Percentiles rank a stretch among this genome's conserved stretches.
phyloP scores from a whole-genome alignment of 2,797 vertebrate species.

The Hemibagrus guttatus region DNA sequence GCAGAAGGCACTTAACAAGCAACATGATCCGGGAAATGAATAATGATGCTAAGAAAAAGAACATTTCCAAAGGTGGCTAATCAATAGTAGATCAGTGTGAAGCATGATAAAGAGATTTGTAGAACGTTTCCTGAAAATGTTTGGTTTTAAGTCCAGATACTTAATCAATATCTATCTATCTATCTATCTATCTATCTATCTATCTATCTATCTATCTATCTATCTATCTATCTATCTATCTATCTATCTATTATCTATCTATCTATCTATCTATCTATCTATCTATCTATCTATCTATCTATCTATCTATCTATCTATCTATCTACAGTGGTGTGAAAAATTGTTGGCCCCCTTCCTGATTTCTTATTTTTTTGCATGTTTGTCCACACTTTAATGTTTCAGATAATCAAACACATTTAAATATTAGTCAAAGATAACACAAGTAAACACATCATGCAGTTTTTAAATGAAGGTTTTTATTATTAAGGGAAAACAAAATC shows the following conservation, averaged over 20 bases:
- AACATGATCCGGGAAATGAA: slow-evolving; percentile 41
- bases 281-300: not conserved
- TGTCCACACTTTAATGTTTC: too few relatives aligned
- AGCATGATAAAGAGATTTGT: slow-evolving; percentile 39
- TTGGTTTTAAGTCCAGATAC: not conserved
- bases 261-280: not conserved
- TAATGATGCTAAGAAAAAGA: slow-evolving; percentile 43
- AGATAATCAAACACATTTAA: too few relatives aligned
- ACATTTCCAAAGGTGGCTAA: slow-evolving; percentile 42
- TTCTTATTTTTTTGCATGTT: too few relatives aligned
- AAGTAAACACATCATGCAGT: too few relatives aligned
- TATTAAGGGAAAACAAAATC: too few relatives aligned
- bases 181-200: not conserved
- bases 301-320: too few relatives aligned
- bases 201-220: slow-evolving; percentile 1
- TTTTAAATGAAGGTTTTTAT: too few relatives aligned
- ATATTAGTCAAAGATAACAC: too few relatives aligned
- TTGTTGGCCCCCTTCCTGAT: too few relatives aligned
- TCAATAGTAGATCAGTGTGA: slow-evolving; percentile 47
- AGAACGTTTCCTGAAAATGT: slow-evolving; percentile 12
- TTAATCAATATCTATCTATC: not conserved
- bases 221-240: not conserved
- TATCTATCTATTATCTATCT: not conserved
- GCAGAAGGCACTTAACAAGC: slow-evolving; percentile 45
- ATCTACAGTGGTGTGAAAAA: too few relatives aligned